A percentile compares a stretch with the other conserved stretches of the same genome.
Evolutionary conservation across 1,140 invertebrate species (phyloP).

Genomic region (Druon quercuslanigerum): DNA sequence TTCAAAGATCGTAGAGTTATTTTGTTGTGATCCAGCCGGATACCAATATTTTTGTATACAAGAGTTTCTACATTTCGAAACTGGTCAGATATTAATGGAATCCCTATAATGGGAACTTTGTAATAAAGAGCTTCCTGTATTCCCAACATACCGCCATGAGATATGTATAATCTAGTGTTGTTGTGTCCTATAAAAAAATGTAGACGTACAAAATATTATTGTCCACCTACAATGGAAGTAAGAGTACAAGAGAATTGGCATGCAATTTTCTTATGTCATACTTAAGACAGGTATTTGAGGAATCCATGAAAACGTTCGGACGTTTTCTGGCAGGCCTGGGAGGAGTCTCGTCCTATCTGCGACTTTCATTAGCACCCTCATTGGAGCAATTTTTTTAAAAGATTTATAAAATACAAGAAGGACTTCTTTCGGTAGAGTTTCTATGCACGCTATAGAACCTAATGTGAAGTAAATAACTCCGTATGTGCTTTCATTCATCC

Average conservation of each 20-base stretch:
- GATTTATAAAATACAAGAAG: constrained; percentile 41
- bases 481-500: constrained; percentile 79
- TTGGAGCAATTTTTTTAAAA: constrained; percentile 53
- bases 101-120: constrained; percentile 56
- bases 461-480: constrained; percentile 84
- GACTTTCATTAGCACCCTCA: constrained; percentile 54
- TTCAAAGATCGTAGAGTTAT: no score
- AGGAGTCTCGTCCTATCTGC: no score
- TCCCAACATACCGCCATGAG: constrained; percentile 74
- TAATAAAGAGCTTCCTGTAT: constrained; percentile 66
- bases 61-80: constrained; percentile 45
- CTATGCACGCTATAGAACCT: constrained; percentile 80
- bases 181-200: constrained; percentile 39
- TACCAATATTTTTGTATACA: not conserved
- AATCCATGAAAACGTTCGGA: constrained; percentile 78
- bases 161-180: constrained; percentile 67
- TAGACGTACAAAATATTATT: no score
- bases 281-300: constrained; percentile 80
- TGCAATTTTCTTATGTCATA: constrained; percentile 58
- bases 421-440: constrained; percentile 76
- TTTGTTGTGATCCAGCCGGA: no score
- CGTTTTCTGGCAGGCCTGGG: constrained; percentile 66
- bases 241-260: no score
- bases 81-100: constrained; percentile 73
- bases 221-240: no score